These are phyloP conservation scores for Centropristis striata DNA, from an alignment of 2,113 vertebrate genomes.

Conservation along the genomic window DNA sequence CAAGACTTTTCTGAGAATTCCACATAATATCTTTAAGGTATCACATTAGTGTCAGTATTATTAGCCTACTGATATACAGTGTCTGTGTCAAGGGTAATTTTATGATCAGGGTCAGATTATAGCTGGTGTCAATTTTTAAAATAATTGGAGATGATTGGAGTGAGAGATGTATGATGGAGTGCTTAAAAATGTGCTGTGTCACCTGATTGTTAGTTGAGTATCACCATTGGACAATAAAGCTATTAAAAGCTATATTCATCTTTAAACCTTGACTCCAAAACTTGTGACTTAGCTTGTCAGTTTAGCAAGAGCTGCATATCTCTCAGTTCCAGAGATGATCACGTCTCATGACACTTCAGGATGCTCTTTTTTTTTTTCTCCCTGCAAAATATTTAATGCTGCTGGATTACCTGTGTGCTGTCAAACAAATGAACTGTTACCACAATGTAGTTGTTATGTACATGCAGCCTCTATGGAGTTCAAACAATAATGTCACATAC, in stretches of 20 bases:
- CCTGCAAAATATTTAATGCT: conserved; percentile 41
- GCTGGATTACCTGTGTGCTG: conserved; percentile 67
- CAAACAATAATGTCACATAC: conserved; percentile 63
- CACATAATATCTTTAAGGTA: not conserved
- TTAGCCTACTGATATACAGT: not conserved
- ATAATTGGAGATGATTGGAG: not conserved
- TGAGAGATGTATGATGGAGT: not conserved
- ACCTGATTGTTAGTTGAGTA: conserved; percentile 9
- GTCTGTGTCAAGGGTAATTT: conserved; percentile 1
- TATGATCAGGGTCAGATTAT: conserved; percentile 7
- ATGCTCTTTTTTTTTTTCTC: not conserved
- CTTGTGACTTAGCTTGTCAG: not conserved
- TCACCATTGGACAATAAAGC: conserved; percentile 17
- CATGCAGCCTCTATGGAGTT: conserved; percentile 60
- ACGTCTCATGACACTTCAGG: not conserved
- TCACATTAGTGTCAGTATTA: not conserved
- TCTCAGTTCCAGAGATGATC: not conserved
- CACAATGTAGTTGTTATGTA: conserved; percentile 67
- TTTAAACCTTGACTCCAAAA: not conserved
- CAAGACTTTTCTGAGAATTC: too few species aligned
- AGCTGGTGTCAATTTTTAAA: not conserved
- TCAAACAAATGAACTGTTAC: conserved; percentile 50
- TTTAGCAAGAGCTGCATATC: not conserved
- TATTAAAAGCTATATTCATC: not conserved
- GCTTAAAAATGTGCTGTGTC: conserved; percentile 7